A percentile compares a stretch with the other conserved stretches of the same genome.
These are phyloP conservation scores for Pseudococcus viburni DNA, from an alignment of 2,888 invertebrate genomes.

Conservation along the genomic window DNA sequence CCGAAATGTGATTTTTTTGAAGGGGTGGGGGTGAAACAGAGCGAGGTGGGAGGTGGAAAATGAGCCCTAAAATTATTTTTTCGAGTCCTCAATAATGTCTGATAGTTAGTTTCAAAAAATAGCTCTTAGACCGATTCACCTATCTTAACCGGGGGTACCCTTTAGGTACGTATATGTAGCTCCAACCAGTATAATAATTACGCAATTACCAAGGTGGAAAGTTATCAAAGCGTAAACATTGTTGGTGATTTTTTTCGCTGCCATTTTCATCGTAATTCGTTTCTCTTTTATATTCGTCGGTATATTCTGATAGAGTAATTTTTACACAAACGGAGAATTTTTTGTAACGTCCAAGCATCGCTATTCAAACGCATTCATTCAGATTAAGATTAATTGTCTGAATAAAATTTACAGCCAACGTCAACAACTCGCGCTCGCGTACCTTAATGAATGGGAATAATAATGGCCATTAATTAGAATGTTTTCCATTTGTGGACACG, in stretches of 20 bases:
- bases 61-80: too few species aligned
- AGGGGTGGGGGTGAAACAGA: too few species aligned
- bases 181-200: neutral
- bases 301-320: neutral
- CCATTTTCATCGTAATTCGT: neutral
- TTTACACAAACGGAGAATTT: conserved; percentile 21
- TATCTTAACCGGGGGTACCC: too few species aligned
- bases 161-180: too few species aligned
- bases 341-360: conserved; percentile 48
- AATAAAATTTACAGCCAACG: conserved; percentile 40
- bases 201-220: neutral
- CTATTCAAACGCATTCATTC: conserved; percentile 51
- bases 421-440: conserved; percentile 6
- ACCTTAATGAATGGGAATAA: conserved; percentile 48
- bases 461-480: conserved; percentile 54
- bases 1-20: too few species aligned
- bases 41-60: too few species aligned
- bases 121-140: too few species aligned
- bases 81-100: too few species aligned
- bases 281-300: neutral
- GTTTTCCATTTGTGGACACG: conserved; percentile 47
- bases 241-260: neutral
- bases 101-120: too few species aligned
- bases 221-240: conserved; percentile 39
- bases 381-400: conserved; percentile 52